phyloP scores from a whole-genome alignment of 2,888 invertebrate species.

The Mystacides longicornis region DNA sequence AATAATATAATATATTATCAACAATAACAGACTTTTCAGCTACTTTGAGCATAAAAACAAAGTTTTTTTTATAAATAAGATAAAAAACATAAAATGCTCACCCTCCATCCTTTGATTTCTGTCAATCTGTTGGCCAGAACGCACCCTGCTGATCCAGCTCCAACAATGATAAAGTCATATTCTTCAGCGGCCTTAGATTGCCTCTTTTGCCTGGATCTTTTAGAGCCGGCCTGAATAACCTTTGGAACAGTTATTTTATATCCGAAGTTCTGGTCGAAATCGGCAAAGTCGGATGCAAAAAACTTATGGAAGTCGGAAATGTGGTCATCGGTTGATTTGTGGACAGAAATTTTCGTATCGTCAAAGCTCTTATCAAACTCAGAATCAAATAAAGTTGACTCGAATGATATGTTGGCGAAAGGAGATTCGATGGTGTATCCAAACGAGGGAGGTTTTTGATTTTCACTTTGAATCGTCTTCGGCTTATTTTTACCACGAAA shows the following conservation, averaged over 20 bases:
- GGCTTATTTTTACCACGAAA: background rate
- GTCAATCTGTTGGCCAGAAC: conserved; percentile 58
- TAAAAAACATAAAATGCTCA: conserved; percentile 31
- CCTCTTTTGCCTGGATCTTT: background rate
- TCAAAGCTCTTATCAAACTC: conserved; percentile 9
- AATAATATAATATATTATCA: too few species aligned
- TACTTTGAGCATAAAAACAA: too few species aligned
- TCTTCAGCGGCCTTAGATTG: conserved; percentile 31
- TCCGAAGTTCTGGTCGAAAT: conserved; percentile 2
- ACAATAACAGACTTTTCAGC: too few species aligned
- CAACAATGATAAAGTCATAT: conserved; percentile 57
- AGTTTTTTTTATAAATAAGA: too few species aligned
- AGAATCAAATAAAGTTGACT: conserved; percentile 9
- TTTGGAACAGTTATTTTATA: background rate
- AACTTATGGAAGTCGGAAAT: conserved; percentile 18
- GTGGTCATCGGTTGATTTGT: conserved; percentile 15
- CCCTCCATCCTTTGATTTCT: conserved; percentile 55
- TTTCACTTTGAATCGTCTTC: background rate
- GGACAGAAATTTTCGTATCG: conserved; percentile 11
- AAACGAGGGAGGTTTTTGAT: conserved; percentile 1
- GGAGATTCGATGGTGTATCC: conserved; percentile 14
- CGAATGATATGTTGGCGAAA: conserved; percentile 10
- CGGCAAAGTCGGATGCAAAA: conserved; percentile 17
- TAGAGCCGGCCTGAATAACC: background rate
- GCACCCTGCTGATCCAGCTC: conserved; percentile 62